Conservation (phyloP, 2,888 invertebrate genomes). For the Nemurella pictetii region DNA sequence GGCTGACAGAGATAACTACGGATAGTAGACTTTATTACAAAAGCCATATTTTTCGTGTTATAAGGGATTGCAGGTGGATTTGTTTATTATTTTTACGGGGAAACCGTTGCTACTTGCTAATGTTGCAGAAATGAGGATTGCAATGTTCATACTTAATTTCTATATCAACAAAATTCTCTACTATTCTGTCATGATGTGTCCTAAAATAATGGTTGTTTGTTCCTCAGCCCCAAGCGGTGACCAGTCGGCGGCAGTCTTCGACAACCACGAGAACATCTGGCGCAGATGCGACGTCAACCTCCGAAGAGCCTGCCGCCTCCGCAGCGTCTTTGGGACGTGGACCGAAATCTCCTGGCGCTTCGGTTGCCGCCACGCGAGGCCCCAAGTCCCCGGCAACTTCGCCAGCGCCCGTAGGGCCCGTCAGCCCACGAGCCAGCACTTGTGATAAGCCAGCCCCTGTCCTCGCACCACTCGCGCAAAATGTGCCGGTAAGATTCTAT, state of each 20-base stretch:
- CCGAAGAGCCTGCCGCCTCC: constrained; percentile 45
- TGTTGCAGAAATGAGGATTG: too few species aligned
- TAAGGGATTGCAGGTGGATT: too few species aligned
- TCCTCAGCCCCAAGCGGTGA: constrained; percentile 58
- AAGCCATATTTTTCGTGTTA: too few species aligned
- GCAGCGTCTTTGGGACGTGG: too few species aligned
- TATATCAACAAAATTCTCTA: too few species aligned
- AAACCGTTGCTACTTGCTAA: too few species aligned
- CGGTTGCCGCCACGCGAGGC: constrained; percentile 44
- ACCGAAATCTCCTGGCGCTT: constrained; percentile 40
- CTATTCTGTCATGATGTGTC: too few species aligned
- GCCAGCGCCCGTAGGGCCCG: constrained; percentile 37
- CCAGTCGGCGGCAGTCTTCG: constrained; percentile 57
- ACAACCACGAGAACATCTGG: constrained; percentile 52
- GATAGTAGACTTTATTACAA: too few species aligned
- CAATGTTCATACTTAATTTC: too few species aligned
- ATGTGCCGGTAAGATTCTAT: background rate
- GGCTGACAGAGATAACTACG: too few species aligned
- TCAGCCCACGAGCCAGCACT: constrained; percentile 52
- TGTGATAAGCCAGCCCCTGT: constrained; percentile 32
- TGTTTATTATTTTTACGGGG: too few species aligned
- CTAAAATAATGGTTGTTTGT: too few species aligned
- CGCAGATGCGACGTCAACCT: constrained; percentile 49
- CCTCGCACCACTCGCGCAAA: constrained; percentile 11
- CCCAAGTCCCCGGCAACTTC: constrained; percentile 40